Percentiles rank a stretch among this genome's conserved stretches.
These are phyloP conservation scores for Aleiodes leptofemur DNA, from an alignment of 2,888 invertebrate genomes.

Conservation along the genomic window DNA sequence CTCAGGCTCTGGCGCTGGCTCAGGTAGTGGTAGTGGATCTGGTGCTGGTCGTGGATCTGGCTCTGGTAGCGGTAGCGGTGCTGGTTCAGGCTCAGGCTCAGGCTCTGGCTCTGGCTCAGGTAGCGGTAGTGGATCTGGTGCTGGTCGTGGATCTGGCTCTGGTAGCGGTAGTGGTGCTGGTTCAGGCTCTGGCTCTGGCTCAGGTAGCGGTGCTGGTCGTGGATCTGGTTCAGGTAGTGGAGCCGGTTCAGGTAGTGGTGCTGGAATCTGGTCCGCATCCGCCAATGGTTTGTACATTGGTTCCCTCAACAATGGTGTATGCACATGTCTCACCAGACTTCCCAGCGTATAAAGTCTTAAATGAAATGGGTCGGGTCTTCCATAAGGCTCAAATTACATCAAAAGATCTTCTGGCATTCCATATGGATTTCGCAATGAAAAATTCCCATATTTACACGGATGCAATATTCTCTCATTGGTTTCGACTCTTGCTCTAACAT, in stretches of 20 bases:
- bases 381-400: no score
- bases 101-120: background rate
- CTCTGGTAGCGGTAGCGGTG: background rate
- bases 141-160: background rate
- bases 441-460: no score
- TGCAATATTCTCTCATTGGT: no score
- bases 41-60: no score
- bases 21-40: background rate
- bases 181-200: background rate
- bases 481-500: no score
- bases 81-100: background rate
- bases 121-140: background rate
- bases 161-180: background rate
- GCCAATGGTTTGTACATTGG: slow-evolving; percentile 7
- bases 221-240: background rate
- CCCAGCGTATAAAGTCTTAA: background rate
- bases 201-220: background rate
- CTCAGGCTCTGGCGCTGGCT: background rate
- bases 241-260: background rate
- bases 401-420: no score
- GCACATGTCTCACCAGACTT: slow-evolving; percentile 21
- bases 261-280: background rate
- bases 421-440: no score
- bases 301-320: slow-evolving; percentile 6
- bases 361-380: no score